A percentile compares a stretch with the other conserved stretches of the same genome.
phyloP scores from a whole-genome alignment of 2,797 vertebrate genomes.

The Taeniopygia guttata region DNA sequence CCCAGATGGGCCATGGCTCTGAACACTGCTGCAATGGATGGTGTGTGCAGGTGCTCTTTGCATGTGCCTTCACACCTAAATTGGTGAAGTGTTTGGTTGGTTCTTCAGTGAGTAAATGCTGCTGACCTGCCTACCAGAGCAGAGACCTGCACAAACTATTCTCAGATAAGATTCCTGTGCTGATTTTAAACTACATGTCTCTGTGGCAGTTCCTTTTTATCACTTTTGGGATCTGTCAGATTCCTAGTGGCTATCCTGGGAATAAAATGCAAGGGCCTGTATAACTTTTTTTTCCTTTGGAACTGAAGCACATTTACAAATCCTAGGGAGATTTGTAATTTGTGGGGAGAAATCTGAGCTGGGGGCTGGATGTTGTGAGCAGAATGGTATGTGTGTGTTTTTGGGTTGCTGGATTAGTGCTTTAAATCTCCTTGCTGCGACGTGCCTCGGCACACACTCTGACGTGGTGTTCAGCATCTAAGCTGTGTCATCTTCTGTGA shows the following conservation, averaged over 20 bases:
- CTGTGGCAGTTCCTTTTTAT: neutral
- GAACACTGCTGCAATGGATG: neutral
- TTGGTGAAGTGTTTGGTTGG: neutral
- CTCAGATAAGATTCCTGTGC: neutral
- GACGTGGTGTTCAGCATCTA: neutral
- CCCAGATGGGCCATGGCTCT: fast-evolving
- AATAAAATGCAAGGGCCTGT: neutral
- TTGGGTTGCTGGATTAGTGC: neutral
- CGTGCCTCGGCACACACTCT: conserved; percentile 34
- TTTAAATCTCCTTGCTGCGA: conserved; percentile 27
- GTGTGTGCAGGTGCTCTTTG: neutral
- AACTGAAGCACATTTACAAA: neutral
- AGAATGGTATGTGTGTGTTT: neutral
- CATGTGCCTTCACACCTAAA: neutral
- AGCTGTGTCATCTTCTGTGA: conserved; percentile 27
- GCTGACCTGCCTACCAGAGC: neutral
- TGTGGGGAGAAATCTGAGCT: neutral
- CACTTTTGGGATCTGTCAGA: neutral
- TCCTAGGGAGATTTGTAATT: neutral
- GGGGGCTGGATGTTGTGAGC: neutral
- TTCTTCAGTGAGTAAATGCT: neutral
- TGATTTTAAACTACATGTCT: neutral
- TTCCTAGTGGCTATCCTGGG: neutral
- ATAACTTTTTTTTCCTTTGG: neutral
- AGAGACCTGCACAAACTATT: neutral